Evolutionary conservation across 2,113 vertebrate genomes (phyloP).

Genomic region (Dunckerocampus dactyliophorus): DNA sequence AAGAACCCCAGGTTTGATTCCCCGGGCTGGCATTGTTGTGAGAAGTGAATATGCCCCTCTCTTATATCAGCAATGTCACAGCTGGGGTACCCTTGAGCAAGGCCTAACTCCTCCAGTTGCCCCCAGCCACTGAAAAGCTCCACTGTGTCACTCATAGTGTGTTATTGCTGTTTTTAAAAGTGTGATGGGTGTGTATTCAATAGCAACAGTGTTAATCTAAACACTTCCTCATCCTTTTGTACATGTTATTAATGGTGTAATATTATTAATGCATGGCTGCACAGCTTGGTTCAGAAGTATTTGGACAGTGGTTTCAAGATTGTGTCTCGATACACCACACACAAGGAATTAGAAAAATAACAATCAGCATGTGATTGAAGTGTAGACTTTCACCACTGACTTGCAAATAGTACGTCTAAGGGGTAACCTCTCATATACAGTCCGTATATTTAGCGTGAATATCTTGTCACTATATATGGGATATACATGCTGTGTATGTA

Average conservation of each 20-base stretch:
- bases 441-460: too few species aligned
- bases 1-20: slow-evolving; percentile 1
- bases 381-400: too few species aligned
- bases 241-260: too few species aligned
- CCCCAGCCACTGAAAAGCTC: background rate
- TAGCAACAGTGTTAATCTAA: background rate
- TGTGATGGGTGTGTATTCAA: background rate
- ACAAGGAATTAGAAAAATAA: too few species aligned
- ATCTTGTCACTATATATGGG: too few species aligned
- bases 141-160: background rate
- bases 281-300: too few species aligned
- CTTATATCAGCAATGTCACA: background rate
- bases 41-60: background rate
- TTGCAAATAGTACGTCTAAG: too few species aligned
- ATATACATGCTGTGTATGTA: too few species aligned
- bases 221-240: too few species aligned
- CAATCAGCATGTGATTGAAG: too few species aligned
- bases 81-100: slow-evolving; percentile 4
- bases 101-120: background rate
- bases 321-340: background rate
- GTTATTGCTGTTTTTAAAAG: background rate
- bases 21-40: background rate
- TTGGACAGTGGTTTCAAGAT: background rate
- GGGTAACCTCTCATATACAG: too few species aligned
- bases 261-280: too few species aligned